Evolutionary conservation across 1,140 invertebrate species (phyloP), one percentile per base, ranked within the genome.

Genomic region (Semibalanus balanoides): DNA sequence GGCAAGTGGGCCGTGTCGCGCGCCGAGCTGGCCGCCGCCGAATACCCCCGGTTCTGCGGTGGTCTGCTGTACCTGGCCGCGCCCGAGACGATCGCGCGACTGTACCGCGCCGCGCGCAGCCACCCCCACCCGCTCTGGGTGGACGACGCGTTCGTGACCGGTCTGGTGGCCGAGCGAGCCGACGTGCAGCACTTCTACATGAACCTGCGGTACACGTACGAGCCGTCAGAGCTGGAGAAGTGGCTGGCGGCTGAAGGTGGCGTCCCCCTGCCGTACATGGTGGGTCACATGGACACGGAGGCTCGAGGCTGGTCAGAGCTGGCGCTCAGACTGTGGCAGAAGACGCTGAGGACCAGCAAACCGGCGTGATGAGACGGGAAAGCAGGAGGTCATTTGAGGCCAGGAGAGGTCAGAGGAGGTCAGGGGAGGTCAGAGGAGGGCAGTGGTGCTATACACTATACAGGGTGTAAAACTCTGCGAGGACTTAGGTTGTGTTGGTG

Each of bases 91-190:
- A 87, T 89, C 3, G 43, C 76, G 0, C 78, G 80, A 29, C 78
- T 87, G 31, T 80, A 80, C 43, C 74, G 81, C 0, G 81, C 82
- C 9, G 82, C 83, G 14, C 76, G 79, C 27, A 43, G 40, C 25
- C 78, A 81, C 25, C 79, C 84, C 1, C 82, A 81, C 73, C 83
- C 83, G 77, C 85, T 87, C 77, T 87, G 86, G 86, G 84, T 87
- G 51, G 86, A 87, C 76, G 86, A 87, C 80, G 84, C 87, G 7
- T 87, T 83, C 79, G 81, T 87, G 0, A 87, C 85, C 69, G 86
- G 86, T 22, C 75, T 86, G 30, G 79, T 86, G 27, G 80, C 82
- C 17, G 81, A 82, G 77, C 75, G 80, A 19, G 78, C 82, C 3
- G 43, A 79, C n/a, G 78, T 81, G 22, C 78, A 80, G 43, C 83